Base-by-base conservation (phyloP, 2,888 invertebrate genomes). In the Cremastinae sp. region DNA sequence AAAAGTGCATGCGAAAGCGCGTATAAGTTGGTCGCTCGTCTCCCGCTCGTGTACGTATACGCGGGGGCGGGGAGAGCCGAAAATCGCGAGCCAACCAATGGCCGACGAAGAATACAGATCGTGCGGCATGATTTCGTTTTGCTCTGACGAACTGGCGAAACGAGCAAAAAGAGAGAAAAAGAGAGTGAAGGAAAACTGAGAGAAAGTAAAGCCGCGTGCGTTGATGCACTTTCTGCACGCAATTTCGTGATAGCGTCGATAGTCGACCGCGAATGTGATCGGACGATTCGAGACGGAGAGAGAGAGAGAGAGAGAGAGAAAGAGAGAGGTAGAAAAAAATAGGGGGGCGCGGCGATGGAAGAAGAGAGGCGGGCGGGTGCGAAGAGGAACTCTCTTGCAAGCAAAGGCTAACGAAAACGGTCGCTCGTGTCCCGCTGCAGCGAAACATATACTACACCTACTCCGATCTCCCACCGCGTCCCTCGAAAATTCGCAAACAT, bases 221-320 rank as follows among this genome's bases (percentile, higher is more conserved):
- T 80, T 85, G 87, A 86, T 86, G 86, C 86, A 85, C 82, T 83
- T 79, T 83, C 81, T 83, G 83, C 85, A 86, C 85, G 87, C 86
- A 85, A 87, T 85, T 83, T 83, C 83, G 82, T 76, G 80, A 70
- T 70, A 49, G 55, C 61, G 49, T 59, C 64, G 77, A 68, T 70
- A 70, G 73, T 35, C 53, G 73, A 68, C 80, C 75, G 79, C 62
- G 61, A 75, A 70, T 68, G 70, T 69, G 69, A 73, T 73, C 76
- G 64, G 75, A 41, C 58, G 68, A 76, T 41, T 71, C 79, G 79
- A 78, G 68, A 79, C 68, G 75, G 75, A 79, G 74, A 78, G 80
- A 78, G 65, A 74, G 77, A 78, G 75, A 72, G 75, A 75, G 79
- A 41, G 37, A 64, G 45, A 56, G 77, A 73, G 74, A 69, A 72